phyloP scores from a whole-genome alignment of 2,888 invertebrate species.

The Anodontia alba region DNA sequence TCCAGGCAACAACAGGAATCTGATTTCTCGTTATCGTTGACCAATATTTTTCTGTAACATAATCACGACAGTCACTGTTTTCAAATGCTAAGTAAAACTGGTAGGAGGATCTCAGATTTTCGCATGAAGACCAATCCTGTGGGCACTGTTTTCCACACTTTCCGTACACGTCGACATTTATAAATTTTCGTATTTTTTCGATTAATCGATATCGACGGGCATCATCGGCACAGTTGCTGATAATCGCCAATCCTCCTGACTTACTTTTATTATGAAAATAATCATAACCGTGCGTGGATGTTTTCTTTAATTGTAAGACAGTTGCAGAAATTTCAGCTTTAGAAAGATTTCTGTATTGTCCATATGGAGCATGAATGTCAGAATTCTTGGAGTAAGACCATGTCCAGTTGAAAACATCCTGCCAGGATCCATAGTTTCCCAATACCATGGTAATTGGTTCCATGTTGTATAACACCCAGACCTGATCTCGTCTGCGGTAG shows the following conservation, averaged over 20 bases:
- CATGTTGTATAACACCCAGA: constrained; percentile 36
- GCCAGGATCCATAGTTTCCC: constrained; percentile 26
- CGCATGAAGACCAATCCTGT: constrained; percentile 1
- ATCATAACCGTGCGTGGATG: not conserved
- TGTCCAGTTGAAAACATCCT: constrained; percentile 46
- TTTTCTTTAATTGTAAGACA: constrained; percentile 37
- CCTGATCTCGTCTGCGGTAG: constrained; percentile 27
- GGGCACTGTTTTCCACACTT: constrained; percentile 28
- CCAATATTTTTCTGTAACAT: constrained; percentile 53
- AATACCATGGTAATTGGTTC: constrained; percentile 35
- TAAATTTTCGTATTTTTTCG: constrained; percentile 26
- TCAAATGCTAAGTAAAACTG: constrained; percentile 48
- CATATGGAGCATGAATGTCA: constrained; percentile 32
- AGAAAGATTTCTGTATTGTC: not conserved
- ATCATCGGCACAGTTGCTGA: constrained; percentile 45
- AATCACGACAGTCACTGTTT: constrained; percentile 44
- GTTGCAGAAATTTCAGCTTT: constrained; percentile 13
- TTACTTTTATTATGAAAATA: constrained; percentile 15
- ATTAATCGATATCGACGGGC: constrained; percentile 42
- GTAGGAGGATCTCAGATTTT: constrained; percentile 3
- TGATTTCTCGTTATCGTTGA: constrained; percentile 23
- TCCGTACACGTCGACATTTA: constrained; percentile 27
- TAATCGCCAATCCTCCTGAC: constrained; percentile 30
- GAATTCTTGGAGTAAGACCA: constrained; percentile 27
- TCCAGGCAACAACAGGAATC: constrained; percentile 47